A percentile compares a stretch with the other conserved stretches of the same genome.
Conservation (phyloP, 2,888 invertebrate genomes). For the Uloborus plumipes region DNA sequence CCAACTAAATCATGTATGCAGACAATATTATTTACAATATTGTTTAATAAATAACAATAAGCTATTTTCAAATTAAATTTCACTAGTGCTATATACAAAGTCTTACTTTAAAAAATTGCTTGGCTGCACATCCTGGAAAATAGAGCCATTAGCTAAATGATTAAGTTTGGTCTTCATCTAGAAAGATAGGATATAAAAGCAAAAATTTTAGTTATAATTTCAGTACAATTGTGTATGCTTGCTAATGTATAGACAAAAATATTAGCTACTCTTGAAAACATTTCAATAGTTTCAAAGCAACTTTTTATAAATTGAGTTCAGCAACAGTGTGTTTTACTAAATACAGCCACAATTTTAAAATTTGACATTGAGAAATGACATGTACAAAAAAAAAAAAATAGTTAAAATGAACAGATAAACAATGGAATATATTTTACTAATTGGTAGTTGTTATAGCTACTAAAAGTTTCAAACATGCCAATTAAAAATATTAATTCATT, state of each 20-base stretch:
- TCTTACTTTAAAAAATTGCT: constrained; percentile 46
- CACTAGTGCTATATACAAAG: neutral
- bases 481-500: too few relatives aligned
- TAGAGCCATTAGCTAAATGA: constrained; percentile 12
- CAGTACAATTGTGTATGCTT: neutral
- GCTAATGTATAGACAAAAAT: neutral
- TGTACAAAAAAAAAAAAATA: too few relatives aligned
- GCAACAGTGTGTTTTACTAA: too few relatives aligned
- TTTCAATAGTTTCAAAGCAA: neutral
- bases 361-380: too few relatives aligned
- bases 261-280: too few relatives aligned
- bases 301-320: too few relatives aligned
- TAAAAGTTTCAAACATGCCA: too few relatives aligned
- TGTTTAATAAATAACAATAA: neutral
- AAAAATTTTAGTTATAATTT: neutral
- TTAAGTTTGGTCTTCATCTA: constrained; percentile 41
- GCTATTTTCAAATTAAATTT: neutral
- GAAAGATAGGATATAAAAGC: neutral
- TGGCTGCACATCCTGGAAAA: constrained; percentile 29
- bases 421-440: too few relatives aligned
- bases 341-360: too few relatives aligned
- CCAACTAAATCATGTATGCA: neutral
- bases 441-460: too few relatives aligned
- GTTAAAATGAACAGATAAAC: too few relatives aligned
- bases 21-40: neutral